These are phyloP conservation scores for Indri indri DNA, from an alignment of 2,113 vertebrate species.

Conservation along the genomic window DNA sequence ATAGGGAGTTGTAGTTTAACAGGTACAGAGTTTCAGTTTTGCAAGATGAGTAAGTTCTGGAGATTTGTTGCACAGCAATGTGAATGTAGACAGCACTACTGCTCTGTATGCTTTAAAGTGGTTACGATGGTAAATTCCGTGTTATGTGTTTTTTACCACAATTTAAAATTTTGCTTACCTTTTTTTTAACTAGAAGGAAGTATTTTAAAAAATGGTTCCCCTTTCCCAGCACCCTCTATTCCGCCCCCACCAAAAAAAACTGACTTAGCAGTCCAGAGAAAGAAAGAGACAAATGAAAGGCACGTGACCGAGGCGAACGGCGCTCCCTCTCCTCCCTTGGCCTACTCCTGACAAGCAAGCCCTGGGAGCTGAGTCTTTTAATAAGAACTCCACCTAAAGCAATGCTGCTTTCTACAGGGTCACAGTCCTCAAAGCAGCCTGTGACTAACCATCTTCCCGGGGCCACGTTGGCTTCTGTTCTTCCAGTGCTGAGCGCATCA, in stretches of 20 bases:
- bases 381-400: background rate
- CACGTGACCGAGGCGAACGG: background rate
- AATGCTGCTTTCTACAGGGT: background rate
- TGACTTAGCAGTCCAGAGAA: background rate
- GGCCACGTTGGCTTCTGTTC: background rate
- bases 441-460: background rate
- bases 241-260: no score
- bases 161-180: background rate
- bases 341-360: background rate
- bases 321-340: background rate
- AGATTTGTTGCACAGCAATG: background rate
- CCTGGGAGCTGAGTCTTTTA: background rate
- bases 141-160: background rate
- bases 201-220: background rate
- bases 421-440: background rate
- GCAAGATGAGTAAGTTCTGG: background rate
- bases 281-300: background rate
- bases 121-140: background rate
- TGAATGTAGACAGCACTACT: background rate
- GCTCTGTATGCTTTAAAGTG: background rate
- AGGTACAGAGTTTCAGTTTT: background rate
- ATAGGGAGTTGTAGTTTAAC: background rate
- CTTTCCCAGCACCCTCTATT: background rate
- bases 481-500: background rate
- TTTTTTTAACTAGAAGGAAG: background rate